Conservation (phyloP, 1,140 invertebrate genomes). For the Drosophila oshimai region DNA sequence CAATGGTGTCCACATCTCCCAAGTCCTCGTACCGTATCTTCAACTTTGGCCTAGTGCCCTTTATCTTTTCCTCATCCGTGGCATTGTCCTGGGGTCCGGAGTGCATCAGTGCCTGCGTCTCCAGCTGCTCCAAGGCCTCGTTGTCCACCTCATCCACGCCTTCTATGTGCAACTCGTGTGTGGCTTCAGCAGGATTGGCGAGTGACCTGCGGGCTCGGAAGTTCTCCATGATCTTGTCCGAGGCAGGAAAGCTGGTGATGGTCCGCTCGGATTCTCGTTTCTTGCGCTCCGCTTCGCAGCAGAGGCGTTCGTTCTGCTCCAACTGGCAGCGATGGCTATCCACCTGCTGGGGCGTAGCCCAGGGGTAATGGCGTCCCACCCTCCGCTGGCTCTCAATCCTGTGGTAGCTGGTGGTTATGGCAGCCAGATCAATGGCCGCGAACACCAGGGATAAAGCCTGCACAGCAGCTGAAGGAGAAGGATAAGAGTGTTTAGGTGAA, state of each 20-base stretch:
- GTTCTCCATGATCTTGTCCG: constrained; percentile 75
- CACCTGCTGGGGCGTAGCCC: constrained; percentile 83
- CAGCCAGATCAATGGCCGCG: constrained; percentile 87
- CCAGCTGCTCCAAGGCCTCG: constrained; percentile 51
- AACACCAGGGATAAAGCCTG: constrained; percentile 87
- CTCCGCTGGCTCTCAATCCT: constrained; percentile 90
- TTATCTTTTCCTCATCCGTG: constrained; percentile 73
- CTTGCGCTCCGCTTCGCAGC: constrained; percentile 42
- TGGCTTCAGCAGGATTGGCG: background rate
- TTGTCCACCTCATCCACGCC: constrained; percentile 71
- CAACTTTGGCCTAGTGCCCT: constrained; percentile 34
- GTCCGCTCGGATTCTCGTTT: constrained; percentile 75
- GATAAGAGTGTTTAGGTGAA: too few species aligned
- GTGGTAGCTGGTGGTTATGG: constrained; percentile 87
- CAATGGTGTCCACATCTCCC: constrained; percentile 49
- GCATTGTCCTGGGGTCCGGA: constrained; percentile 39
- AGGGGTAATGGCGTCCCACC: constrained; percentile 88
- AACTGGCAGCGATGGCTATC: constrained; percentile 40
- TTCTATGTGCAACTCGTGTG: constrained; percentile 44
- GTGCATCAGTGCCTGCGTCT: constrained; percentile 53
- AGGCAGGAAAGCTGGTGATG: constrained; percentile 68
- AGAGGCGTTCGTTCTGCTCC: constrained; percentile 56
- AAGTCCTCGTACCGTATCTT: constrained; percentile 19
- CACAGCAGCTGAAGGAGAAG: constrained; percentile 83
- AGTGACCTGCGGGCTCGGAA: constrained; percentile 40